Conservation (phyloP, 1,140 invertebrate species). For the Elysia chlorotica region DNA sequence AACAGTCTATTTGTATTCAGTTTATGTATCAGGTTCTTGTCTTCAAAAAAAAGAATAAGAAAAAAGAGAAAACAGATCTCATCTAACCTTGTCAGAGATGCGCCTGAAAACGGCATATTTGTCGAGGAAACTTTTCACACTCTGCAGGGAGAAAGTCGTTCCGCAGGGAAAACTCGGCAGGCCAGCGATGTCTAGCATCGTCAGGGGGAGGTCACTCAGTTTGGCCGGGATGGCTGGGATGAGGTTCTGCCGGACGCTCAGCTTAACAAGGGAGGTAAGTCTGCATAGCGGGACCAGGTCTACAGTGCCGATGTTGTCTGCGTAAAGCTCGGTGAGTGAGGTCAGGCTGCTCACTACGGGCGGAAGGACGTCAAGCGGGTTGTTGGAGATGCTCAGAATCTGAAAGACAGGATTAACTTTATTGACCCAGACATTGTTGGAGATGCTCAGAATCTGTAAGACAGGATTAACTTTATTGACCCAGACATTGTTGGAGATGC, state of each 20-base stretch:
- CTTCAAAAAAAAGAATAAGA: too few species aligned
- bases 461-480: too few species aligned
- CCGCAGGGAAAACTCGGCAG: slow-evolving; percentile 19
- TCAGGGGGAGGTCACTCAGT: slow-evolving; percentile 10
- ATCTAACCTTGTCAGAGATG: neutral
- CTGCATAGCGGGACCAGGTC: slow-evolving; percentile 27
- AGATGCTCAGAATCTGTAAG: too few species aligned
- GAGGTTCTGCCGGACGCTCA: slow-evolving; percentile 31
- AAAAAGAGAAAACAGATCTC: too few species aligned
- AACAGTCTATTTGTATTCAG: too few species aligned
- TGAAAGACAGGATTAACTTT: too few species aligned
- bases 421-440: too few species aligned
- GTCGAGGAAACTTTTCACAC: slow-evolving; percentile 3
- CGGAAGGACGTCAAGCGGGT: slow-evolving; percentile 41
- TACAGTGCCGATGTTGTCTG: slow-evolving; percentile 43
- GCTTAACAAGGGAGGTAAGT: slow-evolving; percentile 28
- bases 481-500: too few species aligned
- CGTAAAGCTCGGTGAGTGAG: slow-evolving; percentile 31
- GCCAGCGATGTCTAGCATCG: slow-evolving; percentile 35
- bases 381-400: slow-evolving; percentile 37
- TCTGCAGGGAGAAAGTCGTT: neutral
- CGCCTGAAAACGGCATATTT: slow-evolving; percentile 13
- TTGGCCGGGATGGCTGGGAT: slow-evolving; percentile 23
- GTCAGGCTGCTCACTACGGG: slow-evolving; percentile 22
- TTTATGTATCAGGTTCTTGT: too few species aligned